Conservation (phyloP, 2,888 invertebrate species). For the Timema cristinae region DNA sequence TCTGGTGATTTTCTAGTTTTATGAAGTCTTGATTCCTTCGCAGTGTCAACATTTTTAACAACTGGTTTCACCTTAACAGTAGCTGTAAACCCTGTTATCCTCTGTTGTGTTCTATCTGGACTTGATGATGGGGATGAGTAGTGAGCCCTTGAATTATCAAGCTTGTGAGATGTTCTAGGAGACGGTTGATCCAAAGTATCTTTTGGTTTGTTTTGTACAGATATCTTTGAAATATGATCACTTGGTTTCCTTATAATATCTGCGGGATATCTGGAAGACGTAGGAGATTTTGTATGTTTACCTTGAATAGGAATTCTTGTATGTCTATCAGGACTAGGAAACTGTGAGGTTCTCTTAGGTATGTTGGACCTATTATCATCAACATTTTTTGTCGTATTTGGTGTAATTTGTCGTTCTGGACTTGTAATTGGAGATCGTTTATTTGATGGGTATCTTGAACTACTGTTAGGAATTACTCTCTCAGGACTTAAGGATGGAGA, state of each 20-base stretch:
- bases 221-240: constrained; percentile 16
- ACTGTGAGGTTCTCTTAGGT: constrained; percentile 15
- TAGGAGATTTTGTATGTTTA: background rate
- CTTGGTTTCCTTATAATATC: constrained; percentile 15
- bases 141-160: background rate
- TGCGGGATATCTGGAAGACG: background rate
- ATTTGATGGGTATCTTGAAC: background rate
- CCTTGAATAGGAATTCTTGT: background rate
- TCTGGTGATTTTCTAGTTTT: constrained; percentile 52
- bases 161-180: constrained; percentile 5
- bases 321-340: constrained; percentile 14
- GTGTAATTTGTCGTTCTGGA: constrained; percentile 9
- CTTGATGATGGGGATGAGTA: constrained; percentile 8
- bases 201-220: background rate
- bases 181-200: no score
- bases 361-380: background rate
- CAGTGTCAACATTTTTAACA: background rate
- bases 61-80: constrained; percentile 28
- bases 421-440: constrained; percentile 9
- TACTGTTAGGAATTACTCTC: constrained; percentile 4
- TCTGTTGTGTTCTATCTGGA: constrained; percentile 7
- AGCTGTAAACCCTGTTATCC: constrained; percentile 28
- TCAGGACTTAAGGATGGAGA: constrained; percentile 22
- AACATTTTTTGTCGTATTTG: background rate
- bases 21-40: constrained; percentile 37